Evolutionary conservation across 2,113 vertebrate species (phyloP).

Genomic region (human (Homo sapiens)): DNA sequence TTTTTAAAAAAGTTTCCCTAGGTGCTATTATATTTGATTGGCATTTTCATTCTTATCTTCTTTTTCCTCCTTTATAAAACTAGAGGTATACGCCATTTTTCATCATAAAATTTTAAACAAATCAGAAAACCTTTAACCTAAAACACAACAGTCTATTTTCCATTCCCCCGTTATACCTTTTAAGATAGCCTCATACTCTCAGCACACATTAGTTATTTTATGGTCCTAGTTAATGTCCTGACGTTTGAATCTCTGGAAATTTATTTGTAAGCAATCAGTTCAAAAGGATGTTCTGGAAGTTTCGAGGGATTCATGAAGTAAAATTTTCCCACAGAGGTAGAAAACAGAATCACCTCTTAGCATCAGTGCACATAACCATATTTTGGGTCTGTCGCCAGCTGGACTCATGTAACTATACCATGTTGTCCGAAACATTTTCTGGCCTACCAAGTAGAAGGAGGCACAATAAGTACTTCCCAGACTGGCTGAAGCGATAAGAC

Average conservation of each 20-base stretch:
- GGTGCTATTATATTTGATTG: neutral
- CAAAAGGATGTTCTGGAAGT: slow-evolving; percentile 39
- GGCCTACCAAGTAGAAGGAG: slow-evolving; percentile 1
- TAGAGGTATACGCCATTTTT: neutral
- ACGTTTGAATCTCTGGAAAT: slow-evolving; percentile 49
- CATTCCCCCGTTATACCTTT: neutral
- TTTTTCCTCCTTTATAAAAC: neutral
- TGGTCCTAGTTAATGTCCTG: neutral
- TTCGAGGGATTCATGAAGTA: slow-evolving; percentile 51
- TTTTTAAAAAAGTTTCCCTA: neutral
- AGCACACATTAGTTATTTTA: neutral
- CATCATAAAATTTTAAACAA: neutral
- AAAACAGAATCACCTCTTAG: slow-evolving; percentile 52
- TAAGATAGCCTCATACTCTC: neutral
- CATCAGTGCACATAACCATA: neutral
- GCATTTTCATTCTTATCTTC: neutral
- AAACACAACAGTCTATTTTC: neutral
- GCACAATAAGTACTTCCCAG: slow-evolving; percentile 3
- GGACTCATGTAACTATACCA: slow-evolving; percentile 21
- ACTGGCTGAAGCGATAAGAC: neutral
- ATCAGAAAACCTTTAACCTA: neutral
- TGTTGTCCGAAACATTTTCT: neutral
- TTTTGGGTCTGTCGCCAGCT: slow-evolving; percentile 26
- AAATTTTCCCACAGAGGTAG: slow-evolving; percentile 38
- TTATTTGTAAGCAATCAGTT: slow-evolving; percentile 50